Evolutionary conservation across 23 tunicate species (phyloP), one percentile per base, ranked within the genome.

Genomic region (Styela clava): DNA sequence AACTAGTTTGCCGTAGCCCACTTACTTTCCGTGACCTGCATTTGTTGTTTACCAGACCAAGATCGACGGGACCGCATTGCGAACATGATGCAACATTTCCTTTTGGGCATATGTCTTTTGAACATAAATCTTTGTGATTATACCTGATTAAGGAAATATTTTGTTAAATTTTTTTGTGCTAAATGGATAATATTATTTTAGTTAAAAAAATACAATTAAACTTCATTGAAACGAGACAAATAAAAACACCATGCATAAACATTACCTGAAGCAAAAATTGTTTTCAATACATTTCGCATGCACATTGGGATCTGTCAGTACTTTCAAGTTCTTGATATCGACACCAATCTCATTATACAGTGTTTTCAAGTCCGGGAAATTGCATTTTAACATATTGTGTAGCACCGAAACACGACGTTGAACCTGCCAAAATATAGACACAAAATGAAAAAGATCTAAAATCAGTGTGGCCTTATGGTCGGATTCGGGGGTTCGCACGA

Each of bases 231-330:
- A 56, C 18, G 18, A 20, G 20, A 56, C 18, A 56, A 56, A 18
- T 56, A 18, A 20, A 61, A 61, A 61, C 20, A 61, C 21, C 21
- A 21, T 21, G 64, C 21, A 61, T 21, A 61, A 19, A n/a, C n/a
- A n/a, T n/a, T n/a, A 88, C 98, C 93, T 81, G 87, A 93, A 93
- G 51, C 98, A 93, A 28, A 93, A 85, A 44, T 93, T 82, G 74
- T 93, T 76, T 24, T 34, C 28, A n/a, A 93, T 64, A 44, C 56
- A 44, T 44, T 44, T 44, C 56, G 56, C 7, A 12, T 44, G 56
- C 7, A 44, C 56, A 7, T 7, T 44, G 7, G 56, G 7, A 5
- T 44, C 56, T 12, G 56, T n/a, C n/a, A n/a, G 12, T 5, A 5
- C 56, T 7, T 44, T 44, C 12, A 44, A 44, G 9, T 44, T 44